Evolutionary conservation across 2,113 vertebrate species (phyloP).

Genomic region (Burhinus oedicnemus): DNA sequence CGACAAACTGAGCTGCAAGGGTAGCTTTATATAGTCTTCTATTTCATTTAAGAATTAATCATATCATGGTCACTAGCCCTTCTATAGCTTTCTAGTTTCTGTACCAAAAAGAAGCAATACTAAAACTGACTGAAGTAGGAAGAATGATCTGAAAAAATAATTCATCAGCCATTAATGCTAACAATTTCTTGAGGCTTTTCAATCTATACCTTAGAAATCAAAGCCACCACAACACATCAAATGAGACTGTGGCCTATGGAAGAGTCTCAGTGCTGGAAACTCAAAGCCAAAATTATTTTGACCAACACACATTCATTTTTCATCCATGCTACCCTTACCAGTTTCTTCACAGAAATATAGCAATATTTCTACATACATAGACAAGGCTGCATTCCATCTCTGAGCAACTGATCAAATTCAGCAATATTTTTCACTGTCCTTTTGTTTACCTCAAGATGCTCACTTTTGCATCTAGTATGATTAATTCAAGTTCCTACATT

Average conservation of each 20-base stretch:
- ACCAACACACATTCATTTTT: not conserved
- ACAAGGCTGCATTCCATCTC: not conserved
- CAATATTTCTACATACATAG: not conserved
- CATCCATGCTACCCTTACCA: not conserved
- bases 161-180: not conserved
- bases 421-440: not conserved
- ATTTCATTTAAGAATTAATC: not conserved
- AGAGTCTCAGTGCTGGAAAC: not conserved
- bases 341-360: not conserved
- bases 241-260: not conserved
- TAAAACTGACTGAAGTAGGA: not conserved
- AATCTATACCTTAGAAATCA: not conserved
- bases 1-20: not conserved
- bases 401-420: not conserved
- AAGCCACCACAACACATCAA: not conserved
- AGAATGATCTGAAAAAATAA: not conserved
- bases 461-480: not conserved
- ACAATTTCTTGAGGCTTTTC: not conserved
- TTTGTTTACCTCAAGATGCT: not conserved
- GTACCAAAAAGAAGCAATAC: not conserved
- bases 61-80: not conserved
- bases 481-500: not conserved
- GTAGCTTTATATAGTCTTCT: not conserved
- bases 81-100: not conserved
- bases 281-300: not conserved